Conservation (phyloP, 92 coral and sea anemone genomes). For the Isaurus tuberculatus region DNA sequence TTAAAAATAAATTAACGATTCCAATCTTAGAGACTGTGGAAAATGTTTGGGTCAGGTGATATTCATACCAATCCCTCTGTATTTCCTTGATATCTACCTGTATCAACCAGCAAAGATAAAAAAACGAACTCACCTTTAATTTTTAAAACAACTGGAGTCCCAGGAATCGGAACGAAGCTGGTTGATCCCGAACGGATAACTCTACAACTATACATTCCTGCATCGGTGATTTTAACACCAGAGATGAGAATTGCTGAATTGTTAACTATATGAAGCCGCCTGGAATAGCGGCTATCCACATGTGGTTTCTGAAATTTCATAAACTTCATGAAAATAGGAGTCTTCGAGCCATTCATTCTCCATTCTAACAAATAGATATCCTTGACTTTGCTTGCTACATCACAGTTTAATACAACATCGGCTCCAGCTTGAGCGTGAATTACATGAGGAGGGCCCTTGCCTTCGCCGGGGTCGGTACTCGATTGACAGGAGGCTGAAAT, state of each 20-base stretch:
- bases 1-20: background rate
- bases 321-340: slow-evolving; percentile 80
- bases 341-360: slow-evolving; percentile 83
- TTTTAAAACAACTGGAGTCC: slow-evolving; percentile 79
- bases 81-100: background rate
- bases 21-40: background rate
- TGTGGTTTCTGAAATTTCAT: slow-evolving; percentile 77
- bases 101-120: background rate
- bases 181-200: slow-evolving; percentile 64
- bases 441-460: slow-evolving; percentile 51
- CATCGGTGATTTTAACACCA: slow-evolving; percentile 71
- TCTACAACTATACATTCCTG: slow-evolving; percentile 86
- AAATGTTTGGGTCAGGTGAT: background rate
- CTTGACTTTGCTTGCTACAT: slow-evolving; percentile 46
- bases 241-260: slow-evolving; percentile 80
- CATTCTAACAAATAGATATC: slow-evolving; percentile 75
- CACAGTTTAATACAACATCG: slow-evolving; percentile 76
- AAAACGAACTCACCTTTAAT: slow-evolving; percentile 72
- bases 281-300: slow-evolving; percentile 73
- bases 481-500: slow-evolving; percentile 16
- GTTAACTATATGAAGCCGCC: slow-evolving; percentile 83
- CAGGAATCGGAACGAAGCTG: slow-evolving; percentile 69
- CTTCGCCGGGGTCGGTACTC: slow-evolving; percentile 21
- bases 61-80: background rate
- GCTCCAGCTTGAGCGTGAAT: slow-evolving; percentile 74